These are phyloP conservation scores for Telmatochromis bifrenatus DNA, from an alignment of 2,113 vertebrate genomes.

Conservation along the genomic window DNA sequence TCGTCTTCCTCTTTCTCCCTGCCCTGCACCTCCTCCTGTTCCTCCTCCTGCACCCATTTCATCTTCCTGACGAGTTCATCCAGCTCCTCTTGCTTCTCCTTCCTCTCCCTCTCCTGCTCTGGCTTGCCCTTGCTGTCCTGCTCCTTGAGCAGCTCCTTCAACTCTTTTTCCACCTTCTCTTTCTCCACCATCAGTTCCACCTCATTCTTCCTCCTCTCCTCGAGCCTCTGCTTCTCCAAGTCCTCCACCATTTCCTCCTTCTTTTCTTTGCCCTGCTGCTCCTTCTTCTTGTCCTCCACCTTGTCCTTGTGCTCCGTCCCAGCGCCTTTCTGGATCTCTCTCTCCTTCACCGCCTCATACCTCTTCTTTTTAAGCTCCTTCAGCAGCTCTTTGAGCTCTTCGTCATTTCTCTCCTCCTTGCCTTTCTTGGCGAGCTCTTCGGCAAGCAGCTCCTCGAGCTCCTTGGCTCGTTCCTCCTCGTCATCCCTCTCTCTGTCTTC, in stretches of 20 bases:
- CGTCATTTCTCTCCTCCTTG: conserved; percentile 31
- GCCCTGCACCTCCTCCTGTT: conserved; percentile 15
- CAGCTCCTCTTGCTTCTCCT: conserved; percentile 60
- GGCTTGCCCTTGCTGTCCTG: conserved; percentile 42
- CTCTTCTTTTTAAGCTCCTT: conserved; percentile 67
- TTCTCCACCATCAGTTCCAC: conserved; percentile 73
- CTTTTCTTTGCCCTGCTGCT: conserved; percentile 1
- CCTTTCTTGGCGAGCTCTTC: conserved; percentile 52
- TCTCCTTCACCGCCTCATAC: conserved; percentile 56
- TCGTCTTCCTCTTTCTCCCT: not conserved
- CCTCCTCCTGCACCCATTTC: conserved; percentile 52
- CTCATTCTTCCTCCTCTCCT: conserved; percentile 49
- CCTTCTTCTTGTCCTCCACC: not conserved
- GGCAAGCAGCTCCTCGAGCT: conserved; percentile 56
- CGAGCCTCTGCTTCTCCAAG: conserved; percentile 27
- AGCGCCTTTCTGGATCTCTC: not conserved
- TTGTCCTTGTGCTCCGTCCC: conserved; percentile 9
- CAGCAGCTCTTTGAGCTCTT: conserved; percentile 58
- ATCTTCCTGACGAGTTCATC: conserved; percentile 56
- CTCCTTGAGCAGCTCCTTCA: conserved; percentile 44
- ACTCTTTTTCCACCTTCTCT: conserved; percentile 63
- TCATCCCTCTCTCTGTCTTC: conserved; percentile 33
- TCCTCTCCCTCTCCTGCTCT: conserved; percentile 48
- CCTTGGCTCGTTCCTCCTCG: conserved; percentile 41
- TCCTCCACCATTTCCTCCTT: conserved; percentile 5